Conservation (phyloP, 2,888 invertebrate species). For the Nephrocerus scutellatus region DNA sequence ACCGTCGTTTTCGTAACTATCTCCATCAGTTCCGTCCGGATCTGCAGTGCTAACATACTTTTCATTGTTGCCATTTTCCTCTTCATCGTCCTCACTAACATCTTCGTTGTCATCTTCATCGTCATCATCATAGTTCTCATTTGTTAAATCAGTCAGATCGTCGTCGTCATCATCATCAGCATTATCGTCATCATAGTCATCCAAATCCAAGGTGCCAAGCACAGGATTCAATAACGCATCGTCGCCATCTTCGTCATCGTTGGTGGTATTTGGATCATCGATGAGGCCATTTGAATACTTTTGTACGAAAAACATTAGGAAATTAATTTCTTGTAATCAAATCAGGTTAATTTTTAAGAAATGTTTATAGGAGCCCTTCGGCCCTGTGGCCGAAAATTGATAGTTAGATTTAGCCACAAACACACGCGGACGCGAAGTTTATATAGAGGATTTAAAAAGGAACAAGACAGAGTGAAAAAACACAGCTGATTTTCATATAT, state of each 20-base stretch:
- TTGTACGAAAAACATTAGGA: not conserved
- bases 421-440: no score
- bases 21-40: slow-evolving; percentile 12
- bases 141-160: slow-evolving; percentile 20
- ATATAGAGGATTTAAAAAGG: no score
- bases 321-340: not conserved
- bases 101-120: slow-evolving; percentile 16
- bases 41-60: slow-evolving; percentile 7
- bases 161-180: slow-evolving; percentile 23
- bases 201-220: slow-evolving; percentile 15
- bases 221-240: no score
- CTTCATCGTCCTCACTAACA: slow-evolving; percentile 12
- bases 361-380: not conserved
- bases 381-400: no score
- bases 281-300: slow-evolving; percentile 36
- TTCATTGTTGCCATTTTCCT: no score
- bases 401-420: no score
- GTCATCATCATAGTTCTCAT: slow-evolving; percentile 16
- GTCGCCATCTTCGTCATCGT: slow-evolving; percentile 22
- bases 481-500: no score
- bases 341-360: not conserved
- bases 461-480: no score
- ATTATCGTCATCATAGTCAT: slow-evolving; percentile 6
- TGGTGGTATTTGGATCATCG: slow-evolving; percentile 30
- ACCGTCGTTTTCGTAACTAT: slow-evolving; percentile 27